Conservation (phyloP, 2,888 invertebrate genomes). For the Orgyia antiqua region DNA sequence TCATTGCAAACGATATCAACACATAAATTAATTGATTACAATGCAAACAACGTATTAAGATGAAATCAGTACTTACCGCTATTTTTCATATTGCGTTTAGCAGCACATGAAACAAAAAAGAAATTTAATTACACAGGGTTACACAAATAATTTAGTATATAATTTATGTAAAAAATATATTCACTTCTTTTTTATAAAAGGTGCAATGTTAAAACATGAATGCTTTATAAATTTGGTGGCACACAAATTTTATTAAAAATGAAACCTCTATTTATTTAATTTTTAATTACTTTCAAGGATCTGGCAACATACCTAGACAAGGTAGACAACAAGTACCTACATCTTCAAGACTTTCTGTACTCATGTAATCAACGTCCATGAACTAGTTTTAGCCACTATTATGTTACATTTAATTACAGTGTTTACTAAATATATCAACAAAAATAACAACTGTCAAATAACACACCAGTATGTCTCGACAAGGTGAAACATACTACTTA, state of each 20-base stretch:
- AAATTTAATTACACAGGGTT: slow-evolving; percentile 5
- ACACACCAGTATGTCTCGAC: slow-evolving; percentile 37
- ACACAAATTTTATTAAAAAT: too few relatives aligned
- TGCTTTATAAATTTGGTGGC: too few relatives aligned
- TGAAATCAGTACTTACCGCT: slow-evolving; percentile 58
- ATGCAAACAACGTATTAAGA: slow-evolving; percentile 1
- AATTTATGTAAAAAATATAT: too few relatives aligned
- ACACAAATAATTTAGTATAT: too few relatives aligned
- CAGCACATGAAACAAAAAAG: slow-evolving; percentile 69
- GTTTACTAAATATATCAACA: slow-evolving; percentile 25
- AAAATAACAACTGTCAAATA: slow-evolving; percentile 27
- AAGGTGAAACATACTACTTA: slow-evolving; percentile 42
- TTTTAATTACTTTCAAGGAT: background rate
- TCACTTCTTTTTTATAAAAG: too few relatives aligned
- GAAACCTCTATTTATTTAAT: too few relatives aligned
- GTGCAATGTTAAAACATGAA: too few relatives aligned
- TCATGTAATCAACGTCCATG: slow-evolving; percentile 58
- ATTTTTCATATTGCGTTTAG: slow-evolving; percentile 21
- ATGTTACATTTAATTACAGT: too few relatives aligned
- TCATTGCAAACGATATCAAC: slow-evolving; percentile 24
- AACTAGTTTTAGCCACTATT: slow-evolving; percentile 25
- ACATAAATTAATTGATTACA: slow-evolving; percentile 5
- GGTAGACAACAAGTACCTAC: slow-evolving; percentile 68
- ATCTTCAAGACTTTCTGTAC: slow-evolving; percentile 60
- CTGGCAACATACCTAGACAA: slow-evolving; percentile 47